Evolutionary conservation across 64 coral and sea anemone genomes (phyloP), one percentile per base, ranked within the genome.

Genomic region (Platygyra sinensis): DNA sequence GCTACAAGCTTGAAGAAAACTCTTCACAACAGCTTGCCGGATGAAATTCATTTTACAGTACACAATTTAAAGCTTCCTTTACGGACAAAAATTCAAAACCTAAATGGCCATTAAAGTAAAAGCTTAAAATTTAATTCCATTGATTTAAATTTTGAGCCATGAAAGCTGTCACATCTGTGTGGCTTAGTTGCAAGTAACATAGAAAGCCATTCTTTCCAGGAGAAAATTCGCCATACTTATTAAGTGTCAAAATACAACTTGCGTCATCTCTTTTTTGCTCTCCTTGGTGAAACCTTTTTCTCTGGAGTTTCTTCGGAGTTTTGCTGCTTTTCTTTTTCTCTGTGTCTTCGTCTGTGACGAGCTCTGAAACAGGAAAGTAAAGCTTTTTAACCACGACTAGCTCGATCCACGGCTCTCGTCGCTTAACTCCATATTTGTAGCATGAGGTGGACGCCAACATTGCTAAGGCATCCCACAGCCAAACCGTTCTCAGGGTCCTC

Each of bases 281-380:
- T 67, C 10, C 20, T 27, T 15, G 62, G 81, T 42, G 81, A 51
- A 64, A 39, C 81, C 63, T 85, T 72, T 85, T 85, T 39, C 36
- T 51, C 30, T 24, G 62, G 20, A 2, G 62, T 85, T 52, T 51
- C 62, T 27, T 85, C 81, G n/a, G 81, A 22, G 18, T 72, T 20
- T 6, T 17, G 62, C 51, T 85, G 62, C 19, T 85, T 85, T 49
- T 30, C 81, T 85, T 39, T 85, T 71, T 85, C 81, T 8, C 81
- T 62, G 49, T 85, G 81, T 24, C 81, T 85, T 51, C 81, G 51
- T 72, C 81, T 85, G 19, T 85, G 81, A 10, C 81, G 81, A n/a
- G 81, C 81, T 28, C 81, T 85, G 15, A 69, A 67, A 69, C 10
- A 69, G 61, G 19, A 38, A 16, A 17, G 9, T 65, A 19, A 65